Base-by-base conservation (phyloP, 1,140 invertebrate genomes). In the Gyrodactylus bullatarudis region DNA sequence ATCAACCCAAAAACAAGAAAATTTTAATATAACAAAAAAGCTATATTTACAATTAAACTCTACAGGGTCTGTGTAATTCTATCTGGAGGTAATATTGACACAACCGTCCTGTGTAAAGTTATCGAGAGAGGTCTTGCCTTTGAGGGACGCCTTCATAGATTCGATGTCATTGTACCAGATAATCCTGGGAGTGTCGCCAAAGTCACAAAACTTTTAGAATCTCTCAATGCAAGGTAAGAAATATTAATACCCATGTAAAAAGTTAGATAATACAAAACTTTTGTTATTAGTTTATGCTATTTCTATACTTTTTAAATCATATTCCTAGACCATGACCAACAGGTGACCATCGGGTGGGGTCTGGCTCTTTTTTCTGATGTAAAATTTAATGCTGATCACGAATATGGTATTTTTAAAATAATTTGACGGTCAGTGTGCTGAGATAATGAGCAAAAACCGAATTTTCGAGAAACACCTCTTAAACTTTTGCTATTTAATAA, bases 81-180 rank as follows among this genome's bases (percentile, higher is more conserved):
- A 0, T 88, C 87, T 78, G 91, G 91, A 0, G 90, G 91, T 24
- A 94, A 94, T 81, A 93, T 94, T 73, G 89, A 93, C 77, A 89
- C 89, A 1, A 91, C 89, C 0, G 86, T 91, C 0, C 83, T 94
- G 68, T 89, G 89, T 0, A 82, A 90, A 25, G 89, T 88, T 71
- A 81, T 94, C 74, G 91, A 94, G 77, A 83, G 90, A 71, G 90
- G 89, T 23, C 81, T 94, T 77, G 89, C 89, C 0, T 88, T 86
- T 0, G 89, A 92, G 78, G 88, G 89, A 0, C 83, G 91, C 16
- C 81, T 93, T 24, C 82, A 90, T 20, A 88, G 89, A 77, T 89
- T 92, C 78, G 86, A 86, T 76, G 88, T 89, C 1, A 88, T 87
- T 0, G 86, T 93, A 8, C 87, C 85, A 76, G 91, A 93, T 80